phyloP scores from a whole-genome alignment of 1,140 invertebrate genomes.

The Ostrea edulis region DNA sequence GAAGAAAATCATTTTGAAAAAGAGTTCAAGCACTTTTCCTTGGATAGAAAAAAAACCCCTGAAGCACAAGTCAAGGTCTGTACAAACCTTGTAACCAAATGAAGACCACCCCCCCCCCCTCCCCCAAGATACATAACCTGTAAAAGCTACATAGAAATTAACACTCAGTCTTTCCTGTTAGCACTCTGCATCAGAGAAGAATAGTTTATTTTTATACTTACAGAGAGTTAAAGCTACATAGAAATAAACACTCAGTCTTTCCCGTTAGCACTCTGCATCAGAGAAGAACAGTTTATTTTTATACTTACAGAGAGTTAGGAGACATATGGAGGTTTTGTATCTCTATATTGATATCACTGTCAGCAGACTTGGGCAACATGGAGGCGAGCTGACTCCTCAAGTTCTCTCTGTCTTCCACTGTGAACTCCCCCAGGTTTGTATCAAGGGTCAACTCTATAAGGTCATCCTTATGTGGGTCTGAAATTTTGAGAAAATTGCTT shows the following conservation, averaged over 20 bases:
- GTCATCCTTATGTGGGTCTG: constrained; percentile 86
- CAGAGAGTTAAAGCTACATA: constrained; percentile 16
- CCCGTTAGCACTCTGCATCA: too few relatives aligned
- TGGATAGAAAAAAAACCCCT: too few relatives aligned
- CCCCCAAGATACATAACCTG: too few relatives aligned
- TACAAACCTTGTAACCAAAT: too few relatives aligned
- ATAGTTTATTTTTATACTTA: constrained; percentile 10
- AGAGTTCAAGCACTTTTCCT: too few relatives aligned
- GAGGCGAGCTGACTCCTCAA: constrained; percentile 83
- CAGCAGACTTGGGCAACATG: constrained; percentile 83
- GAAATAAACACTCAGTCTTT: too few relatives aligned
- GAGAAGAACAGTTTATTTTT: not conserved
- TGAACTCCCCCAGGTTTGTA: constrained; percentile 83
- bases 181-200: too few relatives aligned
- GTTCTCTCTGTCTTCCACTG: constrained; percentile 86
- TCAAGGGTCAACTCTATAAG: constrained; percentile 90
- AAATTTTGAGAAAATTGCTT: constrained; percentile 53
- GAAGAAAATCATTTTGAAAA: too few relatives aligned
- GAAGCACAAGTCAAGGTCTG: too few relatives aligned
- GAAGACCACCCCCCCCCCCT: too few relatives aligned
- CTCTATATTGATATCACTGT: constrained; percentile 63
- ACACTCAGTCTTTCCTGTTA: too few relatives aligned
- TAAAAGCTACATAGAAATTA: too few relatives aligned
- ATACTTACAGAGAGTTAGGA: constrained; percentile 34
- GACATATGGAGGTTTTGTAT: constrained; percentile 50